Evolutionary conservation across 1,140 invertebrate genomes (phyloP).

Genomic region (Lepidurus arcticus): DNA sequence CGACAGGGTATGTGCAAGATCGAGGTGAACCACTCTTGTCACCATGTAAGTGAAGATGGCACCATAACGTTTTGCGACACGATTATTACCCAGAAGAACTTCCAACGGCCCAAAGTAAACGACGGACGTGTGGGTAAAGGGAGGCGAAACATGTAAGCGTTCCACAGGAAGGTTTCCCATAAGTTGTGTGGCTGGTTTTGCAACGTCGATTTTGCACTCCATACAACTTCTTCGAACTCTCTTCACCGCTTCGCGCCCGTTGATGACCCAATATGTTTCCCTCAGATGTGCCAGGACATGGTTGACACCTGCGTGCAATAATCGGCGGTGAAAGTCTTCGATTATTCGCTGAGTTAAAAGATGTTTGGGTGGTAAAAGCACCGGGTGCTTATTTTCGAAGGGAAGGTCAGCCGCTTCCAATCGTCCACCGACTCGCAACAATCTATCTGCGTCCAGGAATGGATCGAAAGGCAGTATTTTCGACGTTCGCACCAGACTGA

Average conservation of each 20-base stretch:
- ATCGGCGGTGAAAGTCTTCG: background rate
- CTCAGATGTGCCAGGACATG: background rate
- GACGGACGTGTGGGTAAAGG: slow-evolving; percentile 38
- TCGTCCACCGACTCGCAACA: slow-evolving; percentile 7
- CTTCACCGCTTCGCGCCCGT: slow-evolving; percentile 27
- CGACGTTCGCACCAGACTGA: too few species aligned
- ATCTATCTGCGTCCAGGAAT: background rate
- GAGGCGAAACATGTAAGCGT: background rate
- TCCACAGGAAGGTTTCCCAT: slow-evolving; percentile 20
- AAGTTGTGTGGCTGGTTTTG: background rate
- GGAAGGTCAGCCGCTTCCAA: background rate
- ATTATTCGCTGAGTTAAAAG: background rate
- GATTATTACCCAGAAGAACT: slow-evolving; percentile 32
- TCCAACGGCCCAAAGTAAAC: slow-evolving; percentile 42
- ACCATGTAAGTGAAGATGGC: slow-evolving; percentile 43
- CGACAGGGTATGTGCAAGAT: slow-evolving; percentile 40
- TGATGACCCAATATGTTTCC: background rate
- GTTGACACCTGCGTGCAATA: background rate
- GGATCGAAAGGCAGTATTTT: background rate
- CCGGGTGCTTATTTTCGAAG: background rate
- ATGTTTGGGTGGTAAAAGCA: slow-evolving; percentile 18
- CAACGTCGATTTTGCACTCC: background rate
- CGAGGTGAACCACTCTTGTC: slow-evolving; percentile 43
- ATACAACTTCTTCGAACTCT: background rate
- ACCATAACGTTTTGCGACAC: slow-evolving; percentile 41